Evolutionary conservation across 1,140 invertebrate genomes (phyloP), one percentile per base, ranked within the genome.

Genomic region (Macrocentrus cingulum): DNA sequence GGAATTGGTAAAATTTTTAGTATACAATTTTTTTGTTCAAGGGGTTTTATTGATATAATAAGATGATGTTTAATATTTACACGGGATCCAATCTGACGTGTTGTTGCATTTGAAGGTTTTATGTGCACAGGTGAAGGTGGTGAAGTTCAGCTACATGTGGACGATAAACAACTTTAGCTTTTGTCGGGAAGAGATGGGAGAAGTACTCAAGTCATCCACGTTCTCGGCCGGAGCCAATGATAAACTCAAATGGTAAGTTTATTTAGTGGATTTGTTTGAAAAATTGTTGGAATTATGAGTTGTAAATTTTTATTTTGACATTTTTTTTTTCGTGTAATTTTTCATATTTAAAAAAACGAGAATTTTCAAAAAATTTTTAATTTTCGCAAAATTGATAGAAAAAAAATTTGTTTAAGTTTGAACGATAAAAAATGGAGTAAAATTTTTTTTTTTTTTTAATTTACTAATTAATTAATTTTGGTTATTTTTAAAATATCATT

Each of bases 161-260:
- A 99, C 97, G 72, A 99, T 99, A 84, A 99, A 98, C 82, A 99
- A 99, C 87, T 99, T 99, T 83, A 98, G 95, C 84, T 99, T 99
- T 84, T 97, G 94, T 81, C 90, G 94, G 63, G 97, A 99, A 84
- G 97, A 99, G 84, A 98, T 99, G 96, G 97, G 97, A 65, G 97
- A 99, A 85, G 97, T 99, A 59, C 85, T 99, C 69, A 99, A 99
- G 85, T 98, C 95, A 80, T 99, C 96, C 63, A 98, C 96, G 63
- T 99, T 99, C 82, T 98, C 96, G 53, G 97, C 97, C 49, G 96
- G 96, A 76, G 92, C 94, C 75, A 99, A 98, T 84, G 97, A 99
- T 80, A 99, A 99, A 87, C 84, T 99, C 66, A 99, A 98, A 88
- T 99, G 97, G 97, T 93, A 81, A 84, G 83, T 57, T 13, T 2